These are phyloP conservation scores for Vireo griseus DNA, from an alignment of 2,797 vertebrate species.

Conservation along the genomic window DNA sequence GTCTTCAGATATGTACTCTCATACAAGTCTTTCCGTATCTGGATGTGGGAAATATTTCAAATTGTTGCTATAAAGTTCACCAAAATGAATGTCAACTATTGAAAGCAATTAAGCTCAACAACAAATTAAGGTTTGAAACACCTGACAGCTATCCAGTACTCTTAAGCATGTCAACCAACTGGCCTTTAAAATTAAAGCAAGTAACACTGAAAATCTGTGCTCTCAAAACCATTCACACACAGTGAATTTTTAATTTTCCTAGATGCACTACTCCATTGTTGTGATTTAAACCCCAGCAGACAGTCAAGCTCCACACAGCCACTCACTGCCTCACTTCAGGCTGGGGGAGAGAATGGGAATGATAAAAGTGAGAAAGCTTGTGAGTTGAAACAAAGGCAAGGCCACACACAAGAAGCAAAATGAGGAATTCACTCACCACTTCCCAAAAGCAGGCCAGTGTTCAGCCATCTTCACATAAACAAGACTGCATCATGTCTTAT, in stretches of 20 bases:
- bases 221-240: neutral
- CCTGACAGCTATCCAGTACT: neutral
- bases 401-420: neutral
- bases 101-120: neutral
- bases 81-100: neutral
- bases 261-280: neutral
- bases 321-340: neutral
- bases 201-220: neutral
- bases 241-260: neutral
- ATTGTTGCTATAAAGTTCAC: neutral
- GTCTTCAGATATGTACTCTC: neutral
- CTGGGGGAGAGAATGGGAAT: rapidly evolving
- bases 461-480: neutral
- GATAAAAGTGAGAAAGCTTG: neutral
- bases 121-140: neutral
- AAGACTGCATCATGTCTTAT: too few relatives aligned
- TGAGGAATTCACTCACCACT: neutral
- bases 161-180: neutral
- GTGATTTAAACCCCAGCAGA: neutral
- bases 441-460: rapidly evolving
- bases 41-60: neutral
- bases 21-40: neutral
- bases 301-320: neutral
- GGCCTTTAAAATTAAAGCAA: neutral
- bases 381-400: neutral